phyloP scores from a whole-genome alignment of 2,797 vertebrate species.

The Carapus acus region DNA sequence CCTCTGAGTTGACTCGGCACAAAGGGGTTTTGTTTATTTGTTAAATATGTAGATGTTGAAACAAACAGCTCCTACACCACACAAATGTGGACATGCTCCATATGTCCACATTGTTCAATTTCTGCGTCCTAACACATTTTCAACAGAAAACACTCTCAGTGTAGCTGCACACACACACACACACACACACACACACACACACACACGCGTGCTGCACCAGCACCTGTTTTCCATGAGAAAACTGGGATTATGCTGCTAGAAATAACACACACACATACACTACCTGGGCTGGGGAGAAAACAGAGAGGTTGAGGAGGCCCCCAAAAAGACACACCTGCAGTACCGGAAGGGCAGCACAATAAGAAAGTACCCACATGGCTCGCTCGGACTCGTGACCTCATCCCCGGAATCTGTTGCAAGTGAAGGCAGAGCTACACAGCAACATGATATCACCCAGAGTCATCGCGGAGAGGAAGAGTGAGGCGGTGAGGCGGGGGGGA shows the following conservation, averaged over 20 bases:
- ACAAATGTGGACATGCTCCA: too few species aligned
- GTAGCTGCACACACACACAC: conserved; percentile 12
- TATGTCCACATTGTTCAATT: too few species aligned
- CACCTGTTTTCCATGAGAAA: conserved; percentile 45
- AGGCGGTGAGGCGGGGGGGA: conserved; percentile 39
- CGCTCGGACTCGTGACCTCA: conserved; percentile 23
- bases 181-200: conserved; percentile 9
- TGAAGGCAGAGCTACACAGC: conserved; percentile 48
- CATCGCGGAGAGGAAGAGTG: conserved; percentile 36
- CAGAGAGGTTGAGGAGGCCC: conserved; percentile 4
- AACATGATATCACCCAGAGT: conserved; percentile 58
- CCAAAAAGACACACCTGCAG: conserved; percentile 1
- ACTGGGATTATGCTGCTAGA: conserved; percentile 36
- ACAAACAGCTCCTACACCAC: too few species aligned
- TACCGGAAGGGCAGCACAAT: neutral
- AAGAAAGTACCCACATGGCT: neutral
- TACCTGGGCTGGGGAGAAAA: conserved; percentile 2
- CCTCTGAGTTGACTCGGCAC: too few species aligned
- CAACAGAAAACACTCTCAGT: too few species aligned
- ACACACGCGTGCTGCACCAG: conserved; percentile 3
- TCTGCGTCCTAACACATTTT: too few species aligned
- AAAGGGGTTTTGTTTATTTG: too few species aligned
- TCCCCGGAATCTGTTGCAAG: conserved; percentile 45
- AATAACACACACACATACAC: conserved; percentile 3
- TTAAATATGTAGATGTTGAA: too few species aligned